Base-by-base conservation (phyloP, 2,797 vertebrate genomes). In the Heterohyrax brucei region DNA sequence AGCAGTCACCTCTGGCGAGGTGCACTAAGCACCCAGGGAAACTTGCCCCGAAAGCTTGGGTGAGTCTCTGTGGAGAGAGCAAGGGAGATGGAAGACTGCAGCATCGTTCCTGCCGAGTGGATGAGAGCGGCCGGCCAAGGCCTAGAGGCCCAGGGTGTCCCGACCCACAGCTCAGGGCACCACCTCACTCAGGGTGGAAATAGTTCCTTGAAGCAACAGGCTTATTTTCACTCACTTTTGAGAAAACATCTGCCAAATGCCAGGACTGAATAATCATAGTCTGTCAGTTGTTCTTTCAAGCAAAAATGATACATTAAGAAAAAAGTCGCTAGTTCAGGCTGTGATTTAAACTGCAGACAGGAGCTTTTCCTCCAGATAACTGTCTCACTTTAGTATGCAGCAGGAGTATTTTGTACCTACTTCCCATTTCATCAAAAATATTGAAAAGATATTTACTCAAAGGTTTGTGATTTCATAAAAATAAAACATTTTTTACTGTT, bases 141-240 rank as follows among this genome's bases (percentile, higher is more conserved):
- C 26, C 61, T 68, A 66, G 50, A 21, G 70, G 77, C 18, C 4
- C 1, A 0, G 18, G 26, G 44, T 44, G 66, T 33, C 7, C 56
- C 33, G 18, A 5, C 46, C 59, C 80, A 62, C 30, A 59, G 79
- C 16, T 4, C 1, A 0, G 28, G 24, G 44, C 59, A 73, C 50
- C 9, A 50, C 30, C 30, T 7, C 56, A 21, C 59, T 59, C 9
- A 10, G 7, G 62, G 50, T 26, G 39, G 39, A 13, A 75, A 77
- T 2, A 21, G 70, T 18, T 8, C 21, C 61, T 84, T 59, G 30
- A 87, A 73, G 24, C 6, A 10, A 44, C 28, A 48, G 12, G 12
- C 4, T 64, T 59, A 91, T 68, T 94, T 94, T 88, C 39, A 53
- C 77, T 96, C 64, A 93, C 59, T 79, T 95, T 79, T 62, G 48